phyloP scores from a whole-genome alignment of 2,888 invertebrate species.

The Limnephilus marmoratus region DNA sequence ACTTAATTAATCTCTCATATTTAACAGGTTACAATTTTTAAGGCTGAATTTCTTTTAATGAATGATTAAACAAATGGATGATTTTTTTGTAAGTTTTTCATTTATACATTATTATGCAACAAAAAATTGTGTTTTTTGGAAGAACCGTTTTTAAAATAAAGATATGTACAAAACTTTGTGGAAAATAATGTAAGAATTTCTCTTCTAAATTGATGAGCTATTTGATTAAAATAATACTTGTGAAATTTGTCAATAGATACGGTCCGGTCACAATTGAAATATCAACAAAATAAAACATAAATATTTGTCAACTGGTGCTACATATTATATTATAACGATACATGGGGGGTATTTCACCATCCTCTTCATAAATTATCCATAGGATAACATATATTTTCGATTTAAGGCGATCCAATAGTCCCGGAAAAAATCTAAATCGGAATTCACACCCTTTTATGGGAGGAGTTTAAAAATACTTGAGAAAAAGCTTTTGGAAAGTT shows the following conservation, averaged over 20 bases:
- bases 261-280: background rate
- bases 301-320: background rate
- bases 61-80: background rate
- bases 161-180: background rate
- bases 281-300: background rate
- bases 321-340: background rate
- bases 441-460: no score
- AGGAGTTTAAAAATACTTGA: no score
- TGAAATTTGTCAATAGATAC: background rate
- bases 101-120: no score
- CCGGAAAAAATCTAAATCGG: no score
- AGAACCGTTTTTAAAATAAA: no score
- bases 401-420: no score
- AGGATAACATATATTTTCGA: no score
- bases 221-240: background rate
- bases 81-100: no score
- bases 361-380: no score
- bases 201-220: background rate
- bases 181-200: background rate
- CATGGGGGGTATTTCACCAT: no score
- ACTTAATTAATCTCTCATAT: background rate
- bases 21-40: background rate
- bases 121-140: no score
- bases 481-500: no score
- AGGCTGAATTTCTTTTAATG: background rate